Conservation (phyloP, 2,113 vertebrate genomes). For the Excalfactoria chinensis region DNA sequence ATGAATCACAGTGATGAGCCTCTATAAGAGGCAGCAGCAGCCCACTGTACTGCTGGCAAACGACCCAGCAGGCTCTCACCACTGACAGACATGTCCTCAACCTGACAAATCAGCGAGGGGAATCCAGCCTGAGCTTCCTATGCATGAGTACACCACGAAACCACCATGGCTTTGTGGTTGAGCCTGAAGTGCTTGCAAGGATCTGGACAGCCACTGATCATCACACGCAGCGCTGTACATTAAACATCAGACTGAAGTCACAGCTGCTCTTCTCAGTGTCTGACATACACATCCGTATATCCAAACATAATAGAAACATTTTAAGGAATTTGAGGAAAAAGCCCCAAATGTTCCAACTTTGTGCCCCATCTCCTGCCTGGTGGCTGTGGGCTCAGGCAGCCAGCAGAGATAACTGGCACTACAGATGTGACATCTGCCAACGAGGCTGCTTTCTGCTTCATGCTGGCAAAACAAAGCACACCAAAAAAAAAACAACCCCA, state of each 20-base stretch:
- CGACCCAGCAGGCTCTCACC: not conserved
- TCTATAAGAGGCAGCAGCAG: not conserved
- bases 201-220: not conserved
- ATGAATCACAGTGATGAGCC: not conserved
- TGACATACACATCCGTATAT: not conserved
- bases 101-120: not conserved
- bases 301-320: not conserved
- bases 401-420: not conserved
- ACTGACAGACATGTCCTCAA: not conserved
- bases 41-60: not conserved
- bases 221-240: rapidly evolving
- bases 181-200: not conserved
- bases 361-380: not conserved
- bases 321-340: not conserved
- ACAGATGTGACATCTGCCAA: not conserved
- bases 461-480: not conserved
- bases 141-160: not conserved
- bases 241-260: not conserved
- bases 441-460: not conserved
- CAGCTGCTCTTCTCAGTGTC: not conserved
- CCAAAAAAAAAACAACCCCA: not conserved
- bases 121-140: not conserved
- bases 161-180: not conserved
- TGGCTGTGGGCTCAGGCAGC: not conserved
- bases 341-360: not conserved